A percentile compares a stretch with the other conserved stretches of the same genome.
Conservation (phyloP, 2,113 vertebrate species). For the Pelecanoides urinatrix region DNA sequence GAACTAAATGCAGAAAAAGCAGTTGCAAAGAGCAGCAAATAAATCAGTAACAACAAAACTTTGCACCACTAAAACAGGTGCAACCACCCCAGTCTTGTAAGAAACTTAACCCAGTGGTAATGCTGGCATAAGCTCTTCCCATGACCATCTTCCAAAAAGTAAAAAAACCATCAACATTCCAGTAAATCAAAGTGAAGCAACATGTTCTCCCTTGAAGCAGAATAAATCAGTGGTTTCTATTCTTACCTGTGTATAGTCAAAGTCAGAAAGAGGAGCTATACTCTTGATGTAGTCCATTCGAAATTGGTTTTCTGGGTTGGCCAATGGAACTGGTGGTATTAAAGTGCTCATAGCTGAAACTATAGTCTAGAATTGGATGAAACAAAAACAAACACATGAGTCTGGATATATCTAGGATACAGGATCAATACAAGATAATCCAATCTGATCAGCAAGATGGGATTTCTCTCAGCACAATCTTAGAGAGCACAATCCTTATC, state of each 20-base stretch:
- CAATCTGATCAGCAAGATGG: conserved; percentile 65
- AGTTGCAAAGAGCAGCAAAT: neutral
- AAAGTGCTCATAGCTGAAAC: conserved; percentile 99
- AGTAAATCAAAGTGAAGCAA: neutral
- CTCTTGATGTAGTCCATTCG: conserved; percentile 99
- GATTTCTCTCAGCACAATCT: conserved; percentile 52
- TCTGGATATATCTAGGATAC: conserved; percentile 17
- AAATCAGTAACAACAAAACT: neutral
- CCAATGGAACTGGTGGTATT: conserved; percentile 96
- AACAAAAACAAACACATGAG: conserved; percentile 49
- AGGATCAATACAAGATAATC: conserved; percentile 53
- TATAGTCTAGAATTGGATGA: conserved; percentile 85
- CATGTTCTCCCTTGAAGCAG: neutral
- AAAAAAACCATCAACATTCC: neutral
- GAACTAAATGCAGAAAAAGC: neutral
- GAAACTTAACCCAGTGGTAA: neutral
- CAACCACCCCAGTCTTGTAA: neutral
- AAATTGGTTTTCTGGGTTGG: conserved; percentile 96
- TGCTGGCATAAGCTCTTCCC: neutral
- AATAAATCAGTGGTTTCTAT: neutral
- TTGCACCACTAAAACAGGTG: neutral
- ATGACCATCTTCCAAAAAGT: neutral
- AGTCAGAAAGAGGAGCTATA: conserved; percentile 96
- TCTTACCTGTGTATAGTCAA: conserved; percentile 97
- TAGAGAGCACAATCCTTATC: neutral